These are phyloP conservation scores for Porites lutea DNA, from an alignment of 64 coral and sea anemone species.

Conservation along the genomic window DNA sequence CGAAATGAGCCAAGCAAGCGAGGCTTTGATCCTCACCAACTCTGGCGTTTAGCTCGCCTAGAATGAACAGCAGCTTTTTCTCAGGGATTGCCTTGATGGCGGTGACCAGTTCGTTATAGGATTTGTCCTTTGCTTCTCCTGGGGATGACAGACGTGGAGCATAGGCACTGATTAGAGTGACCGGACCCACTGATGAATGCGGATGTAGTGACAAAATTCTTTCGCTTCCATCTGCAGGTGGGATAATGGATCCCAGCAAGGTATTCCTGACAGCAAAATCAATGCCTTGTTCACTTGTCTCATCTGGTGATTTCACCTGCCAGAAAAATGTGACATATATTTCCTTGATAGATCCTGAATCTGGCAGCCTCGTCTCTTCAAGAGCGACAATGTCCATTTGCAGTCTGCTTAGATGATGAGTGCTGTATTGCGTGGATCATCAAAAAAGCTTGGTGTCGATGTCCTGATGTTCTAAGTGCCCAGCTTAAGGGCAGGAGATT, in stretches of 20 bases:
- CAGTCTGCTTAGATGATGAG: constrained; percentile 55
- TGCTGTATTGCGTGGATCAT: constrained; percentile 43
- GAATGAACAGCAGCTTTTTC: neutral
- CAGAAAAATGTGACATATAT: constrained; percentile 66
- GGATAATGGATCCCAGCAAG: neutral
- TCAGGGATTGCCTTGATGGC: neutral
- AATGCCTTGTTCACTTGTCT: constrained; percentile 44
- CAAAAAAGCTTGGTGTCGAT: constrained; percentile 25
- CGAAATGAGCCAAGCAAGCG: neutral
- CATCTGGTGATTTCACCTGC: constrained; percentile 30
- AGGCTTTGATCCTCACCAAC: neutral
- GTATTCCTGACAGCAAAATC: constrained; percentile 57
- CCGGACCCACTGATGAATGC: neutral
- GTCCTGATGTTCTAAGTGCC: constrained; percentile 60
- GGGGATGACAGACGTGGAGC: neutral
- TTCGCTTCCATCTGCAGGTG: neutral
- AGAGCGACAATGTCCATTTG: constrained; percentile 61
- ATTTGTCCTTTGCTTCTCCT: neutral
- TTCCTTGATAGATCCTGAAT: constrained; percentile 21
- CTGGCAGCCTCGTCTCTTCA: constrained; percentile 61
- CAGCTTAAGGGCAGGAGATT: constrained; percentile 34
- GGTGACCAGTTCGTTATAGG: constrained; percentile 17
- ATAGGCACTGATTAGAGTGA: constrained; percentile 6
- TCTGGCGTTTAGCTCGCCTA: constrained; percentile 11
- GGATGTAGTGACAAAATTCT: neutral